These are phyloP conservation scores for Odontomyia ornata DNA, from an alignment of 2,888 invertebrate species.

Conservation along the genomic window DNA sequence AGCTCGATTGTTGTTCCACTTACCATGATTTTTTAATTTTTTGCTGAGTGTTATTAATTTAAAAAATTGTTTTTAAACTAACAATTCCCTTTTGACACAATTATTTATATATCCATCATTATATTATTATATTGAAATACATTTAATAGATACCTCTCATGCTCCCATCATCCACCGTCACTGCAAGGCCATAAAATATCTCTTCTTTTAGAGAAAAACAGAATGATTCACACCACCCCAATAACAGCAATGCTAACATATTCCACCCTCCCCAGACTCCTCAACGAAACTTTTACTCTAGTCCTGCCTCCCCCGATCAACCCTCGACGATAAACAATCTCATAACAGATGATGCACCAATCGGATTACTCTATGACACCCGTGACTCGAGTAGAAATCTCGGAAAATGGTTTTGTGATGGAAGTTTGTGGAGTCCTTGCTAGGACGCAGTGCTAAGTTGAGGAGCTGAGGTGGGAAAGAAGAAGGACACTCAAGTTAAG, in stretches of 20 bases:
- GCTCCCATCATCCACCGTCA: not conserved
- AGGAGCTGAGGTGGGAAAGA: not conserved
- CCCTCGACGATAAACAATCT: conserved; percentile 47
- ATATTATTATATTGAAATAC: too few relatives aligned
- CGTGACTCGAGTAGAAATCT: conserved; percentile 49
- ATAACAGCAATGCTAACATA: not conserved
- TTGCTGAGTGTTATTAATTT: too few relatives aligned
- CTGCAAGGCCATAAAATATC: not conserved
- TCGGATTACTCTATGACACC: conserved; percentile 52
- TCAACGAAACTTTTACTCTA: conserved; percentile 5
- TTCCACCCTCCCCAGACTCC: conserved; percentile 13
- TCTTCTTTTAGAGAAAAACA: not conserved
- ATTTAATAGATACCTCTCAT: too few relatives aligned
- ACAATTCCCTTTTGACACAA: too few relatives aligned
- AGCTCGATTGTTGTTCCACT: too few relatives aligned
- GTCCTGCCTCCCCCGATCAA: conserved; percentile 24
- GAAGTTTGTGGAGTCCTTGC: conserved; percentile 22
- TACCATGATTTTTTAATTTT: too few relatives aligned
- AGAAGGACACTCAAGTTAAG: not conserved
- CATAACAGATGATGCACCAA: conserved; percentile 53
- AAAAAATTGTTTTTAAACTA: too few relatives aligned
- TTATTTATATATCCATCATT: too few relatives aligned
- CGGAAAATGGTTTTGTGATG: conserved; percentile 38
- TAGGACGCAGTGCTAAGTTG: not conserved
- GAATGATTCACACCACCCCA: not conserved